Evolutionary conservation across 2,888 invertebrate genomes (phyloP).

Genomic region (Margaritifera margaritifera): DNA sequence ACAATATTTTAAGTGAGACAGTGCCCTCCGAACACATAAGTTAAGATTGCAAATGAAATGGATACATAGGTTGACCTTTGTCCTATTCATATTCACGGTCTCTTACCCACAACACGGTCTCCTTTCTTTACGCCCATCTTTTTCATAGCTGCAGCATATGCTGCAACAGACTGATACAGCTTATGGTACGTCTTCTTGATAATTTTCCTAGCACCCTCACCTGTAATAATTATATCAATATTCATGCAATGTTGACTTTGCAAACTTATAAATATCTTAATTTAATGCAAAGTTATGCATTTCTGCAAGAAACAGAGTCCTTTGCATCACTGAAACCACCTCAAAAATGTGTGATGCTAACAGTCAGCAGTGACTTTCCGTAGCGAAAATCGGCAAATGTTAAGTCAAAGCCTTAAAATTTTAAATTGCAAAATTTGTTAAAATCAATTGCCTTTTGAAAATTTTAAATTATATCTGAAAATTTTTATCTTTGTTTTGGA

Average conservation of each 20-base stretch:
- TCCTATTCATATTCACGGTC: not conserved
- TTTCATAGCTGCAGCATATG: slow-evolving; percentile 72
- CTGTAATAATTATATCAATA: slow-evolving; percentile 33
- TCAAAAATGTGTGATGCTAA: too few relatives aligned
- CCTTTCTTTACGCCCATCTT: slow-evolving; percentile 71
- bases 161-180: slow-evolving; percentile 68
- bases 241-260: not conserved
- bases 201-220: slow-evolving; percentile 63
- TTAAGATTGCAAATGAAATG: not conserved
- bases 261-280: too few relatives aligned
- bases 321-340: too few relatives aligned
- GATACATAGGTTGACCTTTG: not conserved
- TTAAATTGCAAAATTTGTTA: too few relatives aligned
- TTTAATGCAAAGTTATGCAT: too few relatives aligned
- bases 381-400: too few relatives aligned
- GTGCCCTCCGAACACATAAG: not conserved
- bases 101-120: slow-evolving; percentile 74
- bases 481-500: too few relatives aligned
- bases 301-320: too few relatives aligned
- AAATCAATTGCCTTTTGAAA: too few relatives aligned
- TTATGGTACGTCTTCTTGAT: slow-evolving; percentile 69
- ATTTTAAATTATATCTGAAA: too few relatives aligned
- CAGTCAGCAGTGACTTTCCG: too few relatives aligned
- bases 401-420: too few relatives aligned
- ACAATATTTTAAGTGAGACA: not conserved